Conservation (phyloP, 2,113 vertebrate species). For the Channa argus region DNA sequence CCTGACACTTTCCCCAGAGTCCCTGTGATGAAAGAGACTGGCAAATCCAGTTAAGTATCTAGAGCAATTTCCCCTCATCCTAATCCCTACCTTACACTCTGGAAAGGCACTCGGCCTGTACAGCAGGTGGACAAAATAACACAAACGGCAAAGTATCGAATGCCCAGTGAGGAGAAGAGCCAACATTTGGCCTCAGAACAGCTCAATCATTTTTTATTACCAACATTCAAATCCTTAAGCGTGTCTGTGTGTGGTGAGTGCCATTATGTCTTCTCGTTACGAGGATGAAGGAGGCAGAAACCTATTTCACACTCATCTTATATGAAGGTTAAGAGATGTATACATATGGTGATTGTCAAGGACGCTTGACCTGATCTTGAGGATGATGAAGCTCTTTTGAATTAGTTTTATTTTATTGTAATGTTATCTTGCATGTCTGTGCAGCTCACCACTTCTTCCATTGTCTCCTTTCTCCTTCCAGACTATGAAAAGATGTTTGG, state of each 20-base stretch:
- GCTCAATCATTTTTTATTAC: slow-evolving; percentile 25
- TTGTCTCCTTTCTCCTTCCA: slow-evolving; percentile 63
- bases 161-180: slow-evolving; percentile 15
- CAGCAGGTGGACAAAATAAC: slow-evolving; percentile 50
- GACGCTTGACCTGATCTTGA: slow-evolving; percentile 6
- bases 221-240: not conserved
- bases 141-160: slow-evolving; percentile 27
- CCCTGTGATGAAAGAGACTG: slow-evolving; percentile 72
- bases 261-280: slow-evolving; percentile 13
- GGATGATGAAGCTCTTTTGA: slow-evolving; percentile 33
- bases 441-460: not conserved
- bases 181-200: slow-evolving; percentile 16
- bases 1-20: slow-evolving; percentile 62
- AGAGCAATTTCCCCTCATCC: slow-evolving; percentile 74
- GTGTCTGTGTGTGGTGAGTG: slow-evolving; percentile 4
- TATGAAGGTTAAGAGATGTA: slow-evolving; percentile 42
- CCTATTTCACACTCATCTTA: slow-evolving; percentile 10
- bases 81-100: slow-evolving; percentile 62
- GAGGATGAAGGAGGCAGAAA: slow-evolving; percentile 38
- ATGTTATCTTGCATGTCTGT: slow-evolving; percentile 6
- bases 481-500: slow-evolving; percentile 99
- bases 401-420: slow-evolving; percentile 10
- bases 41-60: slow-evolving; percentile 78
- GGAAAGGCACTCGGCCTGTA: slow-evolving; percentile 32
- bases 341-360: slow-evolving; percentile 11